Base-by-base conservation (phyloP, 2,888 invertebrate genomes). In the Andrena camellia region DNA sequence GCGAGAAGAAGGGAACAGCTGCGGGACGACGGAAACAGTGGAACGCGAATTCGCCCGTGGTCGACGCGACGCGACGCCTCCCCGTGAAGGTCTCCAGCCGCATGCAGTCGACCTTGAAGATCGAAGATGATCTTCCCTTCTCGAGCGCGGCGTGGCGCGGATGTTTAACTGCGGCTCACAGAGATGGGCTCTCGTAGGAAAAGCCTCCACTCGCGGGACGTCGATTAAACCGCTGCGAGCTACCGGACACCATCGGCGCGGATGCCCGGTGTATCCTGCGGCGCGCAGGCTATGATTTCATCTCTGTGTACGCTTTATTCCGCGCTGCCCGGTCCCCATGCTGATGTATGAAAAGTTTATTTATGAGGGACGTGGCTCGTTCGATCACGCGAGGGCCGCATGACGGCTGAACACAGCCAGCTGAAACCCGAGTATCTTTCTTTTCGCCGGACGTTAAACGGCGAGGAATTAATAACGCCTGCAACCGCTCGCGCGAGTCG, bases 311-410 rank as follows among this genome's bases (percentile, higher is more conserved):
- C 62, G 88, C 86, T 83, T 86, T 85, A 85, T 86, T 81, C 88
- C 66, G 57, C 79, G 64, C 62, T 59, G 59, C 69, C 66, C 69
- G 50, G 69, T 77, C 79, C 52, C 76, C 70, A n/a, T 67, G 74
- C 86, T 86, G 80, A 88, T 85, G 81, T 81, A 88, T 88, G 88
- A 88, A 88, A 88, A 88, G 87, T 87, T 88, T 88, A 88, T 88
- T 88, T 88, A 88, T 81, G 78, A 75, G 69, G 74, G 83, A 87
- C 86, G 83, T 68, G 81, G 69, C 83, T 79, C 86, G 85, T 88
- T 88, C 88, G 88, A 88, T 88, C 83, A 86, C 86, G 81, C 83
- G 74, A 82, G 82, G 59, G 73, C 80, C 81, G 75, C 81, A 62
- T 70, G 77, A 86, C 77, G 78, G 78, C 71, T 68, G 85, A 86